These are phyloP conservation scores for Calephelis virginiensis DNA, from an alignment of 1,140 invertebrate genomes.

Conservation along the genomic window DNA sequence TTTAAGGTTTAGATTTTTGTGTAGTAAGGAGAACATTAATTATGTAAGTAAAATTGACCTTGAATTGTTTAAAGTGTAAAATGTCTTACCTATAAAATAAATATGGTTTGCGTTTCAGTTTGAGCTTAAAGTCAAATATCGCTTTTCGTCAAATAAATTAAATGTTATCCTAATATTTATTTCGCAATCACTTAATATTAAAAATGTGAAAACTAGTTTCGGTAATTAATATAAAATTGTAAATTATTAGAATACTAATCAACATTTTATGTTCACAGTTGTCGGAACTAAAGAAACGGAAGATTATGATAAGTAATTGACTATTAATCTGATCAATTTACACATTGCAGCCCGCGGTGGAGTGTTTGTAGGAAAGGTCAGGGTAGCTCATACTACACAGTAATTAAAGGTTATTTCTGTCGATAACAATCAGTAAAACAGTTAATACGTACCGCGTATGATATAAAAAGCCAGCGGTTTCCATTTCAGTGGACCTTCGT, in stretches of 20 bases:
- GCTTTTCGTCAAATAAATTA: too few relatives aligned
- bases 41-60: too few relatives aligned
- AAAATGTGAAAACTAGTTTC: neutral
- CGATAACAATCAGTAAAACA: constrained; percentile 75
- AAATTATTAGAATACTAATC: constrained; percentile 12
- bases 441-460: constrained; percentile 58
- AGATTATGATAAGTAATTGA: constrained; percentile 16
- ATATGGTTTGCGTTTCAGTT: too few relatives aligned
- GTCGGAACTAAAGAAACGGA: constrained; percentile 10
- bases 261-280: constrained; percentile 14
- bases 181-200: too few relatives aligned
- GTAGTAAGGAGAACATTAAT: too few relatives aligned
- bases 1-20: too few relatives aligned
- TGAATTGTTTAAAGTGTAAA: too few relatives aligned
- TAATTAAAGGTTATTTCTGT: constrained; percentile 78
- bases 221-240: neutral
- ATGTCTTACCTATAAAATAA: too few relatives aligned
- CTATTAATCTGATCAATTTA: constrained; percentile 44
- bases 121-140: too few relatives aligned
- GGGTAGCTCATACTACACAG: constrained; percentile 68
- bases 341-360: constrained; percentile 50
- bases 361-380: constrained; percentile 66
- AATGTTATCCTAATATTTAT: too few relatives aligned
- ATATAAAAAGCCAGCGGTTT: constrained; percentile 56
- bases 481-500: constrained; percentile 49